Evolutionary conservation across 2,797 vertebrate genomes (phyloP).

Genomic region (Chelidonichthys spinosus): DNA sequence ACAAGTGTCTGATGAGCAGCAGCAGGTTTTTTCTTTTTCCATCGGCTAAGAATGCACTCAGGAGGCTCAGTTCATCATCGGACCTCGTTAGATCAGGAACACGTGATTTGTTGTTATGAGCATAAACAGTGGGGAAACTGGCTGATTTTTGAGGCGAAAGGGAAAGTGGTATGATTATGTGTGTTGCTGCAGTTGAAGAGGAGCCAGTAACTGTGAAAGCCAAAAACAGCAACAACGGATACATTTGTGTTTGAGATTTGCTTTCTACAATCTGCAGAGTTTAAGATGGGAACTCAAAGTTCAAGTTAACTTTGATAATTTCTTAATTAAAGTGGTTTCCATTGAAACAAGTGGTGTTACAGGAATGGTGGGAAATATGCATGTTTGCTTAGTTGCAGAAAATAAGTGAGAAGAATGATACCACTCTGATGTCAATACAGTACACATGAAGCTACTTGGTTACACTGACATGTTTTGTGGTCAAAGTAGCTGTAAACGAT

Average conservation of each 20-base stretch:
- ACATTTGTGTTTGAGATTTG: background rate
- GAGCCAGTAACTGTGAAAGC: no score
- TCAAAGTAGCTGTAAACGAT: no score
- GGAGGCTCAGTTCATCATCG: background rate
- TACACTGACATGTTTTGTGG: no score
- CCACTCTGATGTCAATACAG: background rate
- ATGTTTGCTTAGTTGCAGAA: no score
- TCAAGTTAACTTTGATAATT: background rate
- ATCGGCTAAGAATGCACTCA: background rate
- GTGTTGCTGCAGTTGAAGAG: background rate
- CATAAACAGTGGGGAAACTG: background rate
- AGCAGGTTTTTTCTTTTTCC: background rate
- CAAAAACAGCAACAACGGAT: no score
- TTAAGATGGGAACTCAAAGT: background rate
- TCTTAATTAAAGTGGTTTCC: background rate
- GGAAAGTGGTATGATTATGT: background rate
- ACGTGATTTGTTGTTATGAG: slow-evolving; percentile 6
- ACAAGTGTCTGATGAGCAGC: background rate
- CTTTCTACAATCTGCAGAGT: background rate
- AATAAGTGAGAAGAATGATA: background rate
- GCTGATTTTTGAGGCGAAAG: background rate
- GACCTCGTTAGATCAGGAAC: background rate
- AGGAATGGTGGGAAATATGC: background rate
- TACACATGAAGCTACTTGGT: background rate
- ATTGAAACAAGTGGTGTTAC: background rate